These are phyloP conservation scores for Caenorhabditis plicata DNA, from an alignment of 2,888 invertebrate species.

Conservation along the genomic window DNA sequence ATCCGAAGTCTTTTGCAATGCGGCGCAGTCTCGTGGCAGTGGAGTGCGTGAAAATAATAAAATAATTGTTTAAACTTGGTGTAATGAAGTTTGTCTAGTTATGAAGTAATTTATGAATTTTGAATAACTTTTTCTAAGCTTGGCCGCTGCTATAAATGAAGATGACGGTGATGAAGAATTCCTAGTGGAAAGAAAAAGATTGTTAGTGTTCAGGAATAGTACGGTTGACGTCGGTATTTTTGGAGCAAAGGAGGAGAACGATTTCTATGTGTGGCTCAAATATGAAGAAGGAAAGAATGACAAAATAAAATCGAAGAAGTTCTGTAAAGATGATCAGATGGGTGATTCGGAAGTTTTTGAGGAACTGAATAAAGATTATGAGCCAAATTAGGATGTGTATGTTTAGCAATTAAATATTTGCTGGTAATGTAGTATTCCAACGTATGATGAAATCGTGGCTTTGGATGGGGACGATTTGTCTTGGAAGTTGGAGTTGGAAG, in stretches of 20 bases:
- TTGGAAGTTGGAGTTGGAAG: no score
- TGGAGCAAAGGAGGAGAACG: conserved; percentile 69
- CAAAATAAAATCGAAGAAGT: conserved; percentile 28
- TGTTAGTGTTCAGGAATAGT: conserved; percentile 48
- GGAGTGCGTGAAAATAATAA: no score
- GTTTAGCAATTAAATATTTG: conserved; percentile 4
- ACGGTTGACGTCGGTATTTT: not conserved
- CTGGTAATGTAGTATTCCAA: conserved; percentile 62
- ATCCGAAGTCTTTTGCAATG: no score
- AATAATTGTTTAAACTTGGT: no score
- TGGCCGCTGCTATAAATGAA: conserved; percentile 42
- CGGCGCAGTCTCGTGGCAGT: no score
- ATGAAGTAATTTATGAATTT: no score
- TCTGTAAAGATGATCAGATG: conserved; percentile 72
- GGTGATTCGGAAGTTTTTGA: conserved; percentile 82
- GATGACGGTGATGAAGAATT: conserved; percentile 68
- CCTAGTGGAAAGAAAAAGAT: conserved; percentile 65
- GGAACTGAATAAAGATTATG: conserved; percentile 82
- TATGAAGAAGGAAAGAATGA: conserved; percentile 66
- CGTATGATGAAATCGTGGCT: conserved; percentile 74
- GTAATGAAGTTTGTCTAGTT: no score
- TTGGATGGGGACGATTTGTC: conserved; percentile 83
- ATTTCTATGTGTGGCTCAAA: conserved; percentile 81
- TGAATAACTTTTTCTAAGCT: no score
- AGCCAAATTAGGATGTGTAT: conserved; percentile 51